These are phyloP conservation scores for Scophthalmus maximus DNA, from an alignment of 2,113 vertebrate species.

Conservation along the genomic window DNA sequence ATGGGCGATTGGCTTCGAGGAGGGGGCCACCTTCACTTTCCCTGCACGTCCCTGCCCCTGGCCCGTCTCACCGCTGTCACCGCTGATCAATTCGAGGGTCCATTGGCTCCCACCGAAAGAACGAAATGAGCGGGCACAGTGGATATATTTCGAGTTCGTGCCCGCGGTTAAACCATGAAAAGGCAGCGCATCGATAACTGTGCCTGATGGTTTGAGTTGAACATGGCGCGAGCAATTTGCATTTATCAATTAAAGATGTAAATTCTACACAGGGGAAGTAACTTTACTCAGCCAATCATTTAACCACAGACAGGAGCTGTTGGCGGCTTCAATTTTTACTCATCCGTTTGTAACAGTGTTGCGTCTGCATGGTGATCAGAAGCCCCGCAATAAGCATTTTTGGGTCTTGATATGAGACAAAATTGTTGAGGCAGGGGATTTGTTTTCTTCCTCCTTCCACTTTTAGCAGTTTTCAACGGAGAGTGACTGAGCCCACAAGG, in stretches of 20 bases:
- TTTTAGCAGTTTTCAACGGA: too few species aligned
- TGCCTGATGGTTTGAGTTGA: slow-evolving; percentile 32
- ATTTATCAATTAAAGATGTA: slow-evolving; percentile 19
- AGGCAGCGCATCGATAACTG: slow-evolving; percentile 64
- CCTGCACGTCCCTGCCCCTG: neutral
- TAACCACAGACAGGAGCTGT: too few species aligned
- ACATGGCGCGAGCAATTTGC: slow-evolving; percentile 19
- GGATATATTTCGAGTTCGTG: slow-evolving; percentile 52
- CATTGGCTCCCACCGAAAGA: slow-evolving; percentile 12
- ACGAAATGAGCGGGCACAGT: slow-evolving; percentile 20
- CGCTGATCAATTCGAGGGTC: slow-evolving; percentile 49
- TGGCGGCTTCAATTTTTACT: too few species aligned
- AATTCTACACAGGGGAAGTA: neutral
- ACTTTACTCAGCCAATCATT: too few species aligned
- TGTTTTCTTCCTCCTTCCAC: too few species aligned
- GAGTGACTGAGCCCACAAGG: too few species aligned
- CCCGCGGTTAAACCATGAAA: slow-evolving; percentile 16
- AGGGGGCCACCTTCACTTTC: slow-evolving; percentile 17
- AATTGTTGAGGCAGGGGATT: too few species aligned
- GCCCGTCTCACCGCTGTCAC: slow-evolving; percentile 40
- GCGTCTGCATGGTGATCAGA: too few species aligned
- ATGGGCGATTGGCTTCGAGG: slow-evolving; percentile 43
- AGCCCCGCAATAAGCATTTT: too few species aligned
- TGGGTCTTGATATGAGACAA: too few species aligned
- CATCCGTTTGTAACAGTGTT: too few species aligned